A percentile compares a stretch with the other conserved stretches of the same genome.
Conservation (phyloP, 2,797 vertebrate species). For the Peromyscus melanophrys region DNA sequence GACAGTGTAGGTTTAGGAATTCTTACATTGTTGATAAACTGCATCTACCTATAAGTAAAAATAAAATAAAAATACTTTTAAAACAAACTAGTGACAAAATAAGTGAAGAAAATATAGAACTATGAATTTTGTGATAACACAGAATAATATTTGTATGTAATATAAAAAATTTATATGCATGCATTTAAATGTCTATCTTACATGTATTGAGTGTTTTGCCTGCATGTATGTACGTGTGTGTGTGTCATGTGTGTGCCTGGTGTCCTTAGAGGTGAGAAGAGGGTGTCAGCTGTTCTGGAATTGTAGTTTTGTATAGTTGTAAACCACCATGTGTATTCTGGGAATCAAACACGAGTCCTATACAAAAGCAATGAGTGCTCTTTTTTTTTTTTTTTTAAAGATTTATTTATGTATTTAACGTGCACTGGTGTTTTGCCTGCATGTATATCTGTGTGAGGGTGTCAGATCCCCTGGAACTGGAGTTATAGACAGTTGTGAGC, state of each 20-base stretch:
- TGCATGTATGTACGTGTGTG: not conserved
- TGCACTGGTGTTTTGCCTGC: too few relatives aligned
- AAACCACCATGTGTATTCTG: not conserved
- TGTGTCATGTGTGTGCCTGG: not conserved
- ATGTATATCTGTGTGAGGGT: too few relatives aligned
- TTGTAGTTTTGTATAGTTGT: not conserved
- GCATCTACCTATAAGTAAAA: conserved; percentile 8
- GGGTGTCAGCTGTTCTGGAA: not conserved
- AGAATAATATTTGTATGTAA: not conserved
- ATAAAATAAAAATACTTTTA: conserved; percentile 45
- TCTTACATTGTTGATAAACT: not conserved
- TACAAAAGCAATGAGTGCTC: not conserved
- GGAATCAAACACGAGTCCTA: not conserved
- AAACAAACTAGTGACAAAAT: not conserved
- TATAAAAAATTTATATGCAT: not conserved
- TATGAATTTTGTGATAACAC: not conserved
- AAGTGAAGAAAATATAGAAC: not conserved
- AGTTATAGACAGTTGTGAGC: too few relatives aligned
- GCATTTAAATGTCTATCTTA: not conserved
- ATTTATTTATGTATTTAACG: too few relatives aligned
- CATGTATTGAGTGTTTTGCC: not conserved
- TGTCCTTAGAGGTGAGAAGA: not conserved
- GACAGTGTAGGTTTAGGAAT: not conserved
- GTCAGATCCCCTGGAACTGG: too few relatives aligned
- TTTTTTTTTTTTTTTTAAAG: too few relatives aligned